phyloP scores from a whole-genome alignment of 2,888 invertebrate species.

The Sacculina carcini region DNA sequence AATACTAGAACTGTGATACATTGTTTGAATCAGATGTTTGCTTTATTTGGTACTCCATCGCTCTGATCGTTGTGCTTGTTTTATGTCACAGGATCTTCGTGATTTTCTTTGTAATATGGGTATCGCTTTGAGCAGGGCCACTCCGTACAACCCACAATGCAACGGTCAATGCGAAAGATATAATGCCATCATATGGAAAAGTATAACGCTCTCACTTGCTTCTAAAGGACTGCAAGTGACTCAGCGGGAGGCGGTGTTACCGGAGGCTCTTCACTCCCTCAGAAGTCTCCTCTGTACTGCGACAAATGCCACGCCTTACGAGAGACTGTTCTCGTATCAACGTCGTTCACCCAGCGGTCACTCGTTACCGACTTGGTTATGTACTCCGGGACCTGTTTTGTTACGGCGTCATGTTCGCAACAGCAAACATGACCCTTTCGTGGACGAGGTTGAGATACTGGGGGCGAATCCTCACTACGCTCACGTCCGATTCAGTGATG shows the following conservation, averaged over 20 bases:
- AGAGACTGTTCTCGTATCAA: slow-evolving; percentile 3
- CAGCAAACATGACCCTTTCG: neutral
- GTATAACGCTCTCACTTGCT: neutral
- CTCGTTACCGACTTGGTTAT: neutral
- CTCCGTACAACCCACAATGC: too few species aligned
- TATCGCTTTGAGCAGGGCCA: too few species aligned
- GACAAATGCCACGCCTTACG: slow-evolving; percentile 4
- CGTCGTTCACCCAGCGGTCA: neutral
- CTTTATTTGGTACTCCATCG: too few species aligned
- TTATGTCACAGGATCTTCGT: too few species aligned
- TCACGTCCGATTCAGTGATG: slow-evolving; percentile 1
- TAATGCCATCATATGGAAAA: too few species aligned
- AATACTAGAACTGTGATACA: too few species aligned
- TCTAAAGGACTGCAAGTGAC: neutral
- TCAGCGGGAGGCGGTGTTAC: neutral
- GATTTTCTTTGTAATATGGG: too few species aligned
- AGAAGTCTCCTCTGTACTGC: slow-evolving; percentile 2
- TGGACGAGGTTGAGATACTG: neutral
- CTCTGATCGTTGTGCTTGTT: too few species aligned
- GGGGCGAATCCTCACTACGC: neutral
- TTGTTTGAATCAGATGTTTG: too few species aligned
- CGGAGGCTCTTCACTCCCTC: neutral
- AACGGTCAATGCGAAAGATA: too few species aligned
- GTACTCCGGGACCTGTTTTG: slow-evolving; percentile 1
- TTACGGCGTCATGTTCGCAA: neutral